Percentiles rank a stretch among this genome's conserved stretches.
Evolutionary conservation across 2,888 invertebrate species (phyloP).

Genomic region (Digitonthophagus gazella): DNA sequence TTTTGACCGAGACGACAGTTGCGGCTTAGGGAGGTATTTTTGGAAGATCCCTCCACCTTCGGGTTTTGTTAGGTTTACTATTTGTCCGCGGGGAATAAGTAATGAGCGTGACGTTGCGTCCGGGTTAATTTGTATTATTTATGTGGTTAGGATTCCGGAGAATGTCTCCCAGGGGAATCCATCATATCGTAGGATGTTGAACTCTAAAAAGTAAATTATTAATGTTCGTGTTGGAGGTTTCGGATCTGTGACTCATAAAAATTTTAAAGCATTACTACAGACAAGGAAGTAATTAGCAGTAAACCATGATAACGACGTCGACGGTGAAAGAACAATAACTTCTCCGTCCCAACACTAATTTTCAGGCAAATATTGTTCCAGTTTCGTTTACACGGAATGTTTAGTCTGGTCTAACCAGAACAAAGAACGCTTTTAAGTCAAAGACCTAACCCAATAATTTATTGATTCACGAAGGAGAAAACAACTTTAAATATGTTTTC

Average conservation of each 20-base stretch:
- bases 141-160: neutral
- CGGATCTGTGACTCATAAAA: too few species aligned
- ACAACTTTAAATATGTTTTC: neutral
- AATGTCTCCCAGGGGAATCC: neutral
- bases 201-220: too few species aligned
- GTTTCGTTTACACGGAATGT: neutral
- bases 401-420: neutral
- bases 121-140: neutral
- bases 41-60: neutral
- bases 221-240: too few species aligned
- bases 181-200: neutral
- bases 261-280: neutral
- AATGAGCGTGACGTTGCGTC: too few species aligned
- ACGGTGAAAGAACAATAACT: neutral
- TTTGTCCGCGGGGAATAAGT: neutral
- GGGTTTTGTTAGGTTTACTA: neutral
- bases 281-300: neutral
- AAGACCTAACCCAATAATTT: neutral
- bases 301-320: neutral
- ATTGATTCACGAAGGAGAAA: neutral
- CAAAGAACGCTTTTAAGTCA: neutral
- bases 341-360: neutral
- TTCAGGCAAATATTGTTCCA: neutral
- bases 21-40: neutral
- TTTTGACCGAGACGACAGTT: neutral